Evolutionary conservation across 2,113 vertebrate species (phyloP).

Genomic region (Coryphaenoides rupestris): DNA sequence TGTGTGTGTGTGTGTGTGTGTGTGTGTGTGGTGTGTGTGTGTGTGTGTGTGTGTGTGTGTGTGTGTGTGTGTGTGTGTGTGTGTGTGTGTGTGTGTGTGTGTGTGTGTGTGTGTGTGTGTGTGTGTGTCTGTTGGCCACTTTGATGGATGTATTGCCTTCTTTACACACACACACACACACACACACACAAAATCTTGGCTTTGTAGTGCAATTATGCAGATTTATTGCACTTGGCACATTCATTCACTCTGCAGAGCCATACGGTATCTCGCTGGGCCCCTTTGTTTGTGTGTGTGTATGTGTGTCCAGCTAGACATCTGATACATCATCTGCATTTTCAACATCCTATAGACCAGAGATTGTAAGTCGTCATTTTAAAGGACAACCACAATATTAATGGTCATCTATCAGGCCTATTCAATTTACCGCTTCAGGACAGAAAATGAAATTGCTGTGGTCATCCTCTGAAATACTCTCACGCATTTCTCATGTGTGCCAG

Average conservation of each 20-base stretch:
- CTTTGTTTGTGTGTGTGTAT: conserved; percentile 9
- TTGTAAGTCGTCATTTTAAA: no score
- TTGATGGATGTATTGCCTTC: conserved; percentile 3
- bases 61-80: neutral
- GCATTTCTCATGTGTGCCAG: no score
- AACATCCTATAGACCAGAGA: no score
- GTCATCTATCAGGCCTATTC: no score
- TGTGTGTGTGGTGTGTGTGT: neutral
- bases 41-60: neutral
- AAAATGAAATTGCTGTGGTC: no score
- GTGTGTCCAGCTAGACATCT: neutral
- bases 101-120: neutral
- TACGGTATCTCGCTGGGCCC: conserved; percentile 29
- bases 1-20: neutral
- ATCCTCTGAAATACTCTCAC: no score
- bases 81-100: neutral
- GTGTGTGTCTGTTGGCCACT: neutral
- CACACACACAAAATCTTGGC: conserved; percentile 22
- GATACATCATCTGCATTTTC: neutral
- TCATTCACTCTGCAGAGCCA: conserved; percentile 35
- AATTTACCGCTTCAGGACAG: no score
- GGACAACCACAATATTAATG: no score
- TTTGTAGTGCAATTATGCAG: conserved; percentile 57
- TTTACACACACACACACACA: neutral
- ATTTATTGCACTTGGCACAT: conserved; percentile 29